A percentile compares a stretch with the other conserved stretches of the same genome.
Evolutionary conservation across 2,113 vertebrate genomes (phyloP).

Genomic region (Pelobates fuscus): DNA sequence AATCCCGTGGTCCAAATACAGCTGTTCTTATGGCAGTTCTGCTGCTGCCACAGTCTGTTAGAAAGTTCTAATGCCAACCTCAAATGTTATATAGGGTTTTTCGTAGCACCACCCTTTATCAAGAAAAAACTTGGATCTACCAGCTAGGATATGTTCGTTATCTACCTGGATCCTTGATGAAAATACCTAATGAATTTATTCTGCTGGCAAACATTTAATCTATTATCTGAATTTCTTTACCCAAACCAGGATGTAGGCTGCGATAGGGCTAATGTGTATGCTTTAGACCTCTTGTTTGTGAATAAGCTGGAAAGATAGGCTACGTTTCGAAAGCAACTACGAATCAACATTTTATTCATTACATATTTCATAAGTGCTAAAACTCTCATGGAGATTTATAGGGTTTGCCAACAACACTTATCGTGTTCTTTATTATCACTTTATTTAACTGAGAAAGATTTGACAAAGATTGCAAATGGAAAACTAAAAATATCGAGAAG

Average conservation of each 20-base stretch:
- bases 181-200: slow-evolving; percentile 28
- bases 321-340: neutral
- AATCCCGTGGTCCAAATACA: slow-evolving; percentile 1
- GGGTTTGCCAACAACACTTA: neutral
- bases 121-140: slow-evolving; percentile 8
- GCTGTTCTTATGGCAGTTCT: slow-evolving; percentile 30
- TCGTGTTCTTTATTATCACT: neutral
- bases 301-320: neutral
- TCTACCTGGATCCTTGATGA: slow-evolving; percentile 18
- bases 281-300: slow-evolving; percentile 22
- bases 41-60: slow-evolving; percentile 29
- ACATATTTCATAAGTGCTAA: neutral
- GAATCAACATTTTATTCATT: neutral
- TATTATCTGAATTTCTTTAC: slow-evolving; percentile 36
- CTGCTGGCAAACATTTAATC: slow-evolving; percentile 3
- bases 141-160: slow-evolving; percentile 29
- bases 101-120: slow-evolving; percentile 26
- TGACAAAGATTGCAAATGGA: too few species aligned
- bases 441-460: neutral
- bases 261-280: slow-evolving; percentile 45
- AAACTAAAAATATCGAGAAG: too few species aligned
- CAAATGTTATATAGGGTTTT: slow-evolving; percentile 33
- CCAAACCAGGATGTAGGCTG: slow-evolving; percentile 16
- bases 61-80: slow-evolving; percentile 22
- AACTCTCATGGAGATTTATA: neutral